Evolutionary conservation across 2,888 invertebrate species (phyloP), one percentile per base, ranked within the genome.

Genomic region (Drosophila phalerata): DNA sequence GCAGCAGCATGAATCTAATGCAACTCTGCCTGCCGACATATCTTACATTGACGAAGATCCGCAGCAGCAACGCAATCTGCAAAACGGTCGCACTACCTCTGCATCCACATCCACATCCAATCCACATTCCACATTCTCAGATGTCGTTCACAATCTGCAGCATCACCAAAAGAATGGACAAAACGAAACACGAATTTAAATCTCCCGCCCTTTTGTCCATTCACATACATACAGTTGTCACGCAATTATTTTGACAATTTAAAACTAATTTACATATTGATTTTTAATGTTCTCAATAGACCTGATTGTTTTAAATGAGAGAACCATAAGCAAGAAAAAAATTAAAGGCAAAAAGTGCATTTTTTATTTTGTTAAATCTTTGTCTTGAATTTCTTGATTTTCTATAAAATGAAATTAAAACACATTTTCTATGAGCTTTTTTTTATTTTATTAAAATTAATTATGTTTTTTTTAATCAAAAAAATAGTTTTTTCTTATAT

Each of bases 1-100:
- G 57, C 88, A 91, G 48, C 77, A 72, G 51, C 79, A 60, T 74
- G 81, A 42, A 28, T 34, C 85, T 11, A 80, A 81, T 66, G 79
- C 88, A 53, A 81, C 82, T 40, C 75, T 90, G 91, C 93, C 95
- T 89, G 94, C 95, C 81, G 95, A 95, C 93, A 95, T 95, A 93
- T 95, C 94, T 89, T 95, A 94, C 93, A 95, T 95, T 91, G 95
- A 95, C 92, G 95, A 95, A 93, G 95, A 95, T 77, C 90, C 91
- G 38, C 83, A 81, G 51, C 79, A 67, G 19, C 81, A 73, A 42
- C 86, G 74, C 53, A 68, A 48, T 45, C 45, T 68, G 64, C 73
- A 75, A 60, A 80, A 87, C 40, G 88, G 88, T 62, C 64, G 66
- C 42, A 69, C 64, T 60, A 51, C 53, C 52, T 58, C 55, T 34